phyloP scores from a whole-genome alignment of 1,140 invertebrate genomes.

The Bombus superbus region DNA sequence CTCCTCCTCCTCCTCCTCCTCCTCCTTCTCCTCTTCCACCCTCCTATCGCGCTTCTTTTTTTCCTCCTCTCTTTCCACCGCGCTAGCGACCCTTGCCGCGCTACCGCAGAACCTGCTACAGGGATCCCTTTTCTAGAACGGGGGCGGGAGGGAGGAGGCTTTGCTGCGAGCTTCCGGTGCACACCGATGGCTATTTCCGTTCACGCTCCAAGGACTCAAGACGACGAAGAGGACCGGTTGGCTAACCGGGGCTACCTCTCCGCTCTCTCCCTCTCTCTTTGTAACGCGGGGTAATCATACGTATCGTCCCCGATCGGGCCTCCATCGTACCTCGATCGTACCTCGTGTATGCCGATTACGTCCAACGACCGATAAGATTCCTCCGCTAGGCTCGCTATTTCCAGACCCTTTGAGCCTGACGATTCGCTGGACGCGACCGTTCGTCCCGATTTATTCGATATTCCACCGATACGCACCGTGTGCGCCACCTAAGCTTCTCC shows the following conservation, averaged over 20 bases:
- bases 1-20: neutral
- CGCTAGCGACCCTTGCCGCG: conserved; percentile 38
- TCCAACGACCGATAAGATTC: conserved; percentile 45
- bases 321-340: too few relatives aligned
- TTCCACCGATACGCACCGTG: conserved; percentile 10
- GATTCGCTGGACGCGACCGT: conserved; percentile 7
- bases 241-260: neutral
- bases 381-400: conserved; percentile 23
- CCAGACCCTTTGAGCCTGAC: conserved; percentile 19
- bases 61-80: neutral
- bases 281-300: conserved; percentile 33
- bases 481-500: neutral
- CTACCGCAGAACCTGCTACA: conserved; percentile 12
- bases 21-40: neutral
- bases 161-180: conserved; percentile 58
- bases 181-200: conserved; percentile 67
- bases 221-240: conserved; percentile 29
- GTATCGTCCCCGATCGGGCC: conserved; percentile 1
- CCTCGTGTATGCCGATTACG: conserved; percentile 21
- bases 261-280: neutral
- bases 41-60: neutral
- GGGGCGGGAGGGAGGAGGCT: neutral
- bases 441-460: conserved; percentile 30
- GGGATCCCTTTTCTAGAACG: conserved; percentile 45
- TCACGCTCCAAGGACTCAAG: conserved; percentile 51